Evolutionary conservation across 2,888 invertebrate species (phyloP), one percentile per base, ranked within the genome.

Genomic region (Synanthedon vespiformis): DNA sequence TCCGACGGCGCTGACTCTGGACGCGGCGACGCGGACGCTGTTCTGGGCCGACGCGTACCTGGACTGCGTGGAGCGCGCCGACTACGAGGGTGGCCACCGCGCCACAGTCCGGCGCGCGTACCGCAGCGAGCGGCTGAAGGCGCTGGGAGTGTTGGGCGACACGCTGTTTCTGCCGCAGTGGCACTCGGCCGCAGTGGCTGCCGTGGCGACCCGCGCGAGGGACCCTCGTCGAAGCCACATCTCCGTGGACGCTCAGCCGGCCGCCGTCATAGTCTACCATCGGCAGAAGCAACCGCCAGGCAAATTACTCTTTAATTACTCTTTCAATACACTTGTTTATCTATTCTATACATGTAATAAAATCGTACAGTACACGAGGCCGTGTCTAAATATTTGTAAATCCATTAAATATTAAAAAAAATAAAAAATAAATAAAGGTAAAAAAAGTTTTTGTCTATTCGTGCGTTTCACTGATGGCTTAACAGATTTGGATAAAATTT

Each of bases 11-110:
- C 87, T 95, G 40, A 87, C 93, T 14, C 88, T 93, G 51, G 95
- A 95, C 82, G 89, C 90, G 60, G 90, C 94, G 41, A 89, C 89
- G 51, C 88, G 90, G 64, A 89, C 89, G 65, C 89, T 95, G 18
- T 95, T 93, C 79, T 95, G 94, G 94, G 91, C 92, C 53, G 95
- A 95, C 78, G 90, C 91, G 6, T 94, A 93, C 79, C 88, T 94
- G 63, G 94, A 94, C 82, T 91, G 90, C 64, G 89, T 95, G 4
- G 94, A 95, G 79, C 88, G 93, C 56, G 90, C 93, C 18, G 91
- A 94, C 81, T 95, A 95, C 77, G 89, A 92, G 68, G 95, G 95
- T 10, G 79, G 78, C 13, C 89, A 91, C 65, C 86, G 94, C 53
- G 81, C 79, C 67, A 92, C 92, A 4, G 80, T 92, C 52, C 82